Evolutionary conservation across 2,888 invertebrate species (phyloP), one percentile per base, ranked within the genome.

Genomic region (Caenorhabditis uteleia): DNA sequence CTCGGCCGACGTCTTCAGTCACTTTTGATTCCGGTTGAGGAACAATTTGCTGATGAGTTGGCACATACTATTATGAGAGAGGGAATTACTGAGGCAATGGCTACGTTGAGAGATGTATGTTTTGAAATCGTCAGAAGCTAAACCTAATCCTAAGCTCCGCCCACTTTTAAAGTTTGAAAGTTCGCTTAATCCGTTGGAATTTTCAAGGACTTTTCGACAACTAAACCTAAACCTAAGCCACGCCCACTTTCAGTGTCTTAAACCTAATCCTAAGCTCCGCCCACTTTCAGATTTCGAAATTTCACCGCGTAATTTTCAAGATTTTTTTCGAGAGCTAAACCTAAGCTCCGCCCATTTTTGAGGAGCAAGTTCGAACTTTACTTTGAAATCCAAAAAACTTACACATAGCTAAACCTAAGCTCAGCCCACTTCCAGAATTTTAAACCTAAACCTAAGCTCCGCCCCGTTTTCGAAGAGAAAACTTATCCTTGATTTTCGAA

Each of bases 81-180:
- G 39, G 64, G 75, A n/a, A 43, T 78, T 10, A 67, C 74, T n/a
- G 77, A 78, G 44, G 75, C 76, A n/a, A 60, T 79, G 68, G 70
- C 72, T n/a, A 75, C 76, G 2, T 34, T 75, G 2, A 50, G 68
- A 50, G 70, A 77, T 36, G 73, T 73, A 23, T 39, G 53, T 42
- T 36, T 38, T n/a, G n/a, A n/a, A n/a, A n/a, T n/a, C n/a, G n/a
- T n/a, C n/a, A n/a, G n/a, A n/a, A n/a, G n/a, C n/a, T n/a, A n/a
- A n/a, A n/a, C n/a, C n/a, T n/a, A n/a, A n/a, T n/a, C n/a, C n/a
- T n/a, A n/a, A n/a, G n/a, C n/a, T n/a, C n/a, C n/a, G n/a, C n/a
- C n/a, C n/a, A n/a, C n/a, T n/a, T 38, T 38, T 38, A 21, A 25
- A 43, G 7, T 34, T 18, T 26, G 12, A 44, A 44, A 44, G n/a